Conservation (phyloP, 2,888 invertebrate genomes). For the Ceraclea dissimilis region DNA sequence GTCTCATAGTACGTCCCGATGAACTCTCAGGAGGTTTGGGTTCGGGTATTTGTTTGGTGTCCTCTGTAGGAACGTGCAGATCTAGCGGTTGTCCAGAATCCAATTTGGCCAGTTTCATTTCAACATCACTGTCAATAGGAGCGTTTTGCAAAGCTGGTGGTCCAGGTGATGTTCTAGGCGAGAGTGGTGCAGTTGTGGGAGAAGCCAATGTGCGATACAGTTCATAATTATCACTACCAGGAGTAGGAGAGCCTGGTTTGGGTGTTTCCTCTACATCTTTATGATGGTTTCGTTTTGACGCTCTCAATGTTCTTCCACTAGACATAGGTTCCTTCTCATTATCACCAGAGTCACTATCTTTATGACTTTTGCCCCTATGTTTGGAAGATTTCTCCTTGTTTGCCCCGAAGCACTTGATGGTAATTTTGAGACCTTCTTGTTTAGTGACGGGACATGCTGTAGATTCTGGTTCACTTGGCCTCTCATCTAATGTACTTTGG, state of each 20-base stretch:
- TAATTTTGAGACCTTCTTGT: constrained; percentile 47
- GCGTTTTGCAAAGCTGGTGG: constrained; percentile 16
- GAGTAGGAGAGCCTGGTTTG: constrained; percentile 42
- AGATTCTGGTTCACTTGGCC: constrained; percentile 40
- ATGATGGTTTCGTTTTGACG: constrained; percentile 45
- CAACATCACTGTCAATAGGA: constrained; percentile 13
- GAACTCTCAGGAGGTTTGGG: constrained; percentile 40
- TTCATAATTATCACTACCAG: constrained; percentile 46
- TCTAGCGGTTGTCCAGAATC: constrained; percentile 20
- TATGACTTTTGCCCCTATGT: constrained; percentile 35
- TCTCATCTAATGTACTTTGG: constrained; percentile 41
- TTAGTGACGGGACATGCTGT: constrained; percentile 45
- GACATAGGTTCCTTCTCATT: constrained; percentile 37
- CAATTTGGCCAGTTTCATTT: constrained; percentile 18
- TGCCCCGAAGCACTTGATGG: constrained; percentile 42
- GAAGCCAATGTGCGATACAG: constrained; percentile 48
- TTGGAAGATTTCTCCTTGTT: constrained; percentile 37
- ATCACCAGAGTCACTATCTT: constrained; percentile 12
- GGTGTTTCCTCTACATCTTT: constrained; percentile 30
- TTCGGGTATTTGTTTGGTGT: constrained; percentile 28
- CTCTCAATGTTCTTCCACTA: constrained; percentile 25
- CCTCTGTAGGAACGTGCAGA: constrained; percentile 3
- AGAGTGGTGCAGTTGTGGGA: constrained; percentile 6
- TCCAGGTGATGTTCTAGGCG: constrained; percentile 6
- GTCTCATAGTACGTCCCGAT: constrained; percentile 41